These are phyloP conservation scores for Lithodes maja DNA, from an alignment of 2,888 invertebrate genomes.

Conservation along the genomic window DNA sequence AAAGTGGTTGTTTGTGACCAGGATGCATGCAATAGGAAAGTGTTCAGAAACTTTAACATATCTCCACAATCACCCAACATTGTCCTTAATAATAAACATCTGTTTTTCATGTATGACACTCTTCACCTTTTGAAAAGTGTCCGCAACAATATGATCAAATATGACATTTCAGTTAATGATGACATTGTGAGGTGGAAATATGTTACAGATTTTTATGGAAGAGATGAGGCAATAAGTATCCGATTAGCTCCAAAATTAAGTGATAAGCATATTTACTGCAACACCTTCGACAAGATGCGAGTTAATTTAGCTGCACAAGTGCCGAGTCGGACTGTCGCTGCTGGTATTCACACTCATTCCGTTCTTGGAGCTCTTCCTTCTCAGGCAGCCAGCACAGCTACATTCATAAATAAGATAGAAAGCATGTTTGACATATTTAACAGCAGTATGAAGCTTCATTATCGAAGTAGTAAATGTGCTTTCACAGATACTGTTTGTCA, in stretches of 20 bases:
- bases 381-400: conserved; percentile 11
- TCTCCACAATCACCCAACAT: not conserved
- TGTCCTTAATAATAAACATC: not conserved
- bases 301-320: not conserved
- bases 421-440: no score
- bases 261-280: conserved; percentile 15
- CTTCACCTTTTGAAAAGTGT: conserved; percentile 7
- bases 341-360: not conserved
- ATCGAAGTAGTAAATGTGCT: no score
- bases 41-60: not conserved
- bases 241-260: not conserved
- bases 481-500: no score
- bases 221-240: not conserved
- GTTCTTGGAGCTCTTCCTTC: not conserved
- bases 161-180: not conserved
- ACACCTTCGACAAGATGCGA: conserved; percentile 3
- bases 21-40: conserved; percentile 16
- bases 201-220: not conserved
- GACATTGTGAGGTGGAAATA: not conserved
- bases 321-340: not conserved
- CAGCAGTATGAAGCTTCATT: no score
- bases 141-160: not conserved
- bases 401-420: no score
- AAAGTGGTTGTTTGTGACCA: conserved; percentile 23
- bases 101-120: conserved; percentile 17